These are phyloP conservation scores for Calephelis virginiensis DNA, from an alignment of 1,140 invertebrate genomes.

Conservation along the genomic window DNA sequence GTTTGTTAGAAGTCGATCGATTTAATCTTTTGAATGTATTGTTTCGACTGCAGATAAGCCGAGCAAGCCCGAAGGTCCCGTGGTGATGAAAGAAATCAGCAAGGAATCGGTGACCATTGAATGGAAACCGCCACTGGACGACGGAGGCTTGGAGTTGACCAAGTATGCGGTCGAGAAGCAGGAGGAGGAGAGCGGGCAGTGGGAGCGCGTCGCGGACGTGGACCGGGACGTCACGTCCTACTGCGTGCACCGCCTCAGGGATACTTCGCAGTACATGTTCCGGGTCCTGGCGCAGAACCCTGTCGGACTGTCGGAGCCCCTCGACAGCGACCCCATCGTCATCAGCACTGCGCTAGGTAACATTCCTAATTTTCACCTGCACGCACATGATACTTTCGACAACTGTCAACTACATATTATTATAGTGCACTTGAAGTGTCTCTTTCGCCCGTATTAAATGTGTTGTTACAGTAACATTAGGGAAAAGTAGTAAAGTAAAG, in stretches of 20 bases:
- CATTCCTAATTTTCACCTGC: too few relatives aligned
- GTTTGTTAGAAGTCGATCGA: too few relatives aligned
- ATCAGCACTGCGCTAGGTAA: conserved; percentile 77
- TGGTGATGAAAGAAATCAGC: conserved; percentile 86
- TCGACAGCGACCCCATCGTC: conserved; percentile 84
- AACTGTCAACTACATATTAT: too few relatives aligned
- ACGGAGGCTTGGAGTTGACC: conserved; percentile 88
- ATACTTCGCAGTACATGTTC: conserved; percentile 91
- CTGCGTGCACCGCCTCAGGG: conserved; percentile 86
- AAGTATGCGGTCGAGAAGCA: conserved; percentile 91
- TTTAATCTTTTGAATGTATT: too few relatives aligned
- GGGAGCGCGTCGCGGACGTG: conserved; percentile 88
- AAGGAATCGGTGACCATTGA: conserved; percentile 85
- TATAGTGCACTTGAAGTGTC: too few relatives aligned
- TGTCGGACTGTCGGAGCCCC: conserved; percentile 86
- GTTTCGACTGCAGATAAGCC: conserved; percentile 84
- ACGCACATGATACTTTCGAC: too few relatives aligned
- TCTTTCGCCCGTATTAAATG: too few relatives aligned
- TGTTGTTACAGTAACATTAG: too few relatives aligned
- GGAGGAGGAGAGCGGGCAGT: conserved; percentile 83
- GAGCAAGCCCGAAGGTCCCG: conserved; percentile 87
- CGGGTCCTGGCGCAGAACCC: conserved; percentile 90
- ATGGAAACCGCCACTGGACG: conserved; percentile 90
- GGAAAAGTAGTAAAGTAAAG: too few relatives aligned
- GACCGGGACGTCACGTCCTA: conserved; percentile 85